Base-by-base conservation (phyloP, 2,113 vertebrate species). In the Mesoclemmys tuberculata region DNA sequence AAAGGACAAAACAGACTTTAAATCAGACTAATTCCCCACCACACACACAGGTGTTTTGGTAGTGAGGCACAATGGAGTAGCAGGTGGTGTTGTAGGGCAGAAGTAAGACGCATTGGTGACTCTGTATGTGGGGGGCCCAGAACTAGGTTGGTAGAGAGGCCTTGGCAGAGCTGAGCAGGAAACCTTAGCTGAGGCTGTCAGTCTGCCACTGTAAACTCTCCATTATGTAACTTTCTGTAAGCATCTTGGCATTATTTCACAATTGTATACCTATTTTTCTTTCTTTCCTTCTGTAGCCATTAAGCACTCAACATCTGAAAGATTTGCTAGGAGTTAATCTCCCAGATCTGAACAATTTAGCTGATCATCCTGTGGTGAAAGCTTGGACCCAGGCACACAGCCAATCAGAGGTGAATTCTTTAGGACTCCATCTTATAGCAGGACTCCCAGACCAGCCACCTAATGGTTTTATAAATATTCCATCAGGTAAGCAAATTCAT, bases 301-400 rank as follows among this genome's bases (percentile, higher is more conserved):
- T 94, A 80, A 89, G n/a, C 31, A 35, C 51, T 27, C 27, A 89
- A 41, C 82, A 84, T 61, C 87, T 86, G 81, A 79, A 85, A 93
- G 58, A 41, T n/a, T 81, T 89, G 29, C 86, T 89, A 41, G 95
- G 56, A 78, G 13, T 12, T 12, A 44, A 87, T 88, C 18, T 49
- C 1, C 27, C 79, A 41, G 94, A 92, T 27, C 82, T 95, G 24
- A 87, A 87, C 77, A 84, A 84, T 26, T 87, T 93, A 78, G 35
- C 55, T 22, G 89, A 51, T 35, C 82, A 91, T 21, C 21, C 48
- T 14, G 87, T 92, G 13, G 44, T 95, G 44, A 29, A 78, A 61
- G 61, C 51, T 14, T 95, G 94, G 94, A 75, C 82, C 35, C 51
- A 85, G 9, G 49, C 51, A n/a, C 80, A 92, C 38, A 85, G 81